Evolutionary conservation across 1,140 invertebrate species (phyloP).

Genomic region (Littorina saxatilis): DNA sequence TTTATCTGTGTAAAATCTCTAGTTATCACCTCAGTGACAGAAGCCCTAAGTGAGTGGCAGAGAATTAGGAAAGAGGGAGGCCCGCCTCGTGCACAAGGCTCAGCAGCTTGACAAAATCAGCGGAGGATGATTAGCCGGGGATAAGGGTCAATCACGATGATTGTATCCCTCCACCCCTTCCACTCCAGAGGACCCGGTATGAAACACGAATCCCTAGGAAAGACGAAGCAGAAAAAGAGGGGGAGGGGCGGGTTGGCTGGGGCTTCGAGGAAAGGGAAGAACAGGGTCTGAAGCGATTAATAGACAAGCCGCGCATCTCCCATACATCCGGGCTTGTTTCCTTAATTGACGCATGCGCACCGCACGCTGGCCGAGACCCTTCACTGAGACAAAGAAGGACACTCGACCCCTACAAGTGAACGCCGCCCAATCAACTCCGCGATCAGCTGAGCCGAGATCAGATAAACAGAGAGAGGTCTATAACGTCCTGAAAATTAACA

Average conservation of each 20-base stretch:
- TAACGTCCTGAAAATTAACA: too few species aligned
- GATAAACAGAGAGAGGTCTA: not conserved
- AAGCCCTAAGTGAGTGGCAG: too few species aligned
- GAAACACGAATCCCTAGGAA: too few species aligned
- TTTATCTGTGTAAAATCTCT: too few species aligned
- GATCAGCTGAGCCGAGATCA: conserved; percentile 6
- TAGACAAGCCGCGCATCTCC: conserved; percentile 21
- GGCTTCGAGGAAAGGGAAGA: too few species aligned
- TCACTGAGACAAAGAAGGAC: not conserved
- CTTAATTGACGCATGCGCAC: conserved; percentile 28
- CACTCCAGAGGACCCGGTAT: too few species aligned
- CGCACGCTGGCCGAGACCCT: not conserved
- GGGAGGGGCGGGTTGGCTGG: too few species aligned
- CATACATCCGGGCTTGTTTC: conserved; percentile 23
- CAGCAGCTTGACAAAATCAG: too few species aligned
- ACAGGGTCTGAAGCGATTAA: not conserved
- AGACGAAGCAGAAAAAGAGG: too few species aligned
- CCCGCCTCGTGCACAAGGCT: too few species aligned
- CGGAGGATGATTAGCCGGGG: not conserved
- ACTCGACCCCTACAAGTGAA: not conserved
- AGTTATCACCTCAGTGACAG: too few species aligned
- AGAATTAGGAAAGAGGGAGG: too few species aligned
- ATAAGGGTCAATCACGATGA: conserved; percentile 11
- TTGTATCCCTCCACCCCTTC: not conserved
- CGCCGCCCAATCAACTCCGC: conserved; percentile 10